Base-by-base conservation (phyloP, 2,797 vertebrate species). In the Rhincodon typus region DNA sequence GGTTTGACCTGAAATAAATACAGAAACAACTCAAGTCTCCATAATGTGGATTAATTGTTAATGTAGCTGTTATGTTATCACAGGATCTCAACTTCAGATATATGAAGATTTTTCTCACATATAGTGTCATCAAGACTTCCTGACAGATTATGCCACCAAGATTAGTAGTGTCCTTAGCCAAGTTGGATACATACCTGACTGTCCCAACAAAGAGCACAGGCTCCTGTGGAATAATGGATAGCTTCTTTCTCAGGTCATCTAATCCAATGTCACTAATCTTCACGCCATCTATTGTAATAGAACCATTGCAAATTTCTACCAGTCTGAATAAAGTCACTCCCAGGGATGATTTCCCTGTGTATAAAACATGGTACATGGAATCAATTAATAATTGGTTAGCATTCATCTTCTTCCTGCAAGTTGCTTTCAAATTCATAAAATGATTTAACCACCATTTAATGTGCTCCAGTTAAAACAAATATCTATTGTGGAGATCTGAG, bases 151-250 rank as follows among this genome's bases (percentile, higher is more conserved):
- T 91, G 21, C 17, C 50, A 62, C 46, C 90, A 93, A 38, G 34
- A 93, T 93, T n/a, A 8, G 21, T n/a, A 25, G 34, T 19, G 8
- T 69, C 66, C n/a, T 93, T 69, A 69, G 66, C 27, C 23, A 69
- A 69, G 69, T 25, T 21, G 4, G 62, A 70, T 53, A 2, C 95
- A 30, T 97, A 98, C 98, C 98, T 98, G 97, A 98, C 96, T 67
- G 98, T 98, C 96, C 98, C 98, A 1, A 98, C 98, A 96, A 99
- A 98, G 95, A 99, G 98, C 96, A 98, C 97, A 0, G 98, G 98
- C 96, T 98, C 98, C 96, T 99, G 98, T 90, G 98, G 98, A 96
- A 98, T 98, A 96, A 98, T 96, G 19, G 98, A 98, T 82, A 98
- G 97, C 96, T 98, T 98, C 97, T 97, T 98, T 95, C 98, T 97